Evolutionary conservation across 2,888 invertebrate species (phyloP), one percentile per base, ranked within the genome.

Genomic region (Andricus curvator): DNA sequence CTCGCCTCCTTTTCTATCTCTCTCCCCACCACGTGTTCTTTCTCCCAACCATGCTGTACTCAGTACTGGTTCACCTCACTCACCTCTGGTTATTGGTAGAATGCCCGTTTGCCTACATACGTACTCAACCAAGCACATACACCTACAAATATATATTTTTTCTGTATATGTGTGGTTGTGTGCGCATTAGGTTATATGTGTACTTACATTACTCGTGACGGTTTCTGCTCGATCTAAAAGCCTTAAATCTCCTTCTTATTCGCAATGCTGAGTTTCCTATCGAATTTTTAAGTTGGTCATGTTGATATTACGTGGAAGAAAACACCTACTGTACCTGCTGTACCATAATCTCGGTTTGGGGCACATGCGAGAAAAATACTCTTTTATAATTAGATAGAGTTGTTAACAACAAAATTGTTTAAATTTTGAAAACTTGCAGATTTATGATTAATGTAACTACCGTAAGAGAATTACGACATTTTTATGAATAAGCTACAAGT

Each of bases 41-140:
- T 84, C 83, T 84, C 81, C 81, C 80, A 81, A 64, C 80, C 79
- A 79, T 80, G 83, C 80, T 80, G 80, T 82, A 84, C 84, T 82
- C 80, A 80, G 80, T 82, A 84, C 84, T 82, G 82, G 84, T 83
- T 84, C 80, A 84, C 84, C 84, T 84, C 82, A 80, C 84, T 84
- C 83, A 82, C 79, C 80, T 84, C 83, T 84, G 79, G 79, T 82
- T 80, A 83, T 79, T 84, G 83, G 81, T 83, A 82, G 83, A 84
- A 84, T 81, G 80, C 68, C 79, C 78, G 79, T 80, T 64, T 81
- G 78, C 78, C 82, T 80, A 80, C 83, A 79, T 81, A 78, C 78
- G 51, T 48, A 25, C 68, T 25, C 68, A 48, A 48, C 8, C n/a
- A 22, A 33, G 51, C 64, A 25, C 76, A 64, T 51, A 33, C 56